phyloP scores from a whole-genome alignment of 2,888 invertebrate species.

The Kryphioiulus occultus region DNA sequence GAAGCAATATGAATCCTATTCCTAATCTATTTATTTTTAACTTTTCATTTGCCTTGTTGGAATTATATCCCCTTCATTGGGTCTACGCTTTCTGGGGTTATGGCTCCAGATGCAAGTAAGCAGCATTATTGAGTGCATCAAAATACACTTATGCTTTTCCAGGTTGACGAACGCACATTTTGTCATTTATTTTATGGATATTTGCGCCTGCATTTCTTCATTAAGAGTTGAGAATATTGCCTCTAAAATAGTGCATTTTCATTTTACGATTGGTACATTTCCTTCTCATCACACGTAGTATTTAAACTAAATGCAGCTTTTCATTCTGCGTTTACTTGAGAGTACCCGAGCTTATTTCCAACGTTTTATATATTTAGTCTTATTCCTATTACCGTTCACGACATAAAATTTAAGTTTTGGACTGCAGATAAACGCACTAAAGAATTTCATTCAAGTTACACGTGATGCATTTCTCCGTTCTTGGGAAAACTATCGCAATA shows the following conservation, averaged over 20 bases:
- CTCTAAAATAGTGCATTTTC: slow-evolving; percentile 24
- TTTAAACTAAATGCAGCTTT: not conserved
- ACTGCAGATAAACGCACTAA: slow-evolving; percentile 31
- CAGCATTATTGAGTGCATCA: slow-evolving; percentile 13
- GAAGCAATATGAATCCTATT: not conserved
- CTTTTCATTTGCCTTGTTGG: not conserved
- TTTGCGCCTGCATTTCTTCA: slow-evolving; percentile 25
- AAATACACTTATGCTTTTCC: not conserved
- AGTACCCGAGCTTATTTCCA: not conserved
- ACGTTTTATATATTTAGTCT: not conserved
- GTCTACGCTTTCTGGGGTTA: not conserved
- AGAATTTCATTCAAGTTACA: slow-evolving; percentile 25
- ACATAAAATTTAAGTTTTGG: slow-evolving; percentile 16
- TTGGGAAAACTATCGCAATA: not conserved
- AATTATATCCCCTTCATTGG: not conserved
- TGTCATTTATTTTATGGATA: slow-evolving; percentile 19
- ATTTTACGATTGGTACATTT: slow-evolving; percentile 20
- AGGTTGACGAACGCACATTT: slow-evolving; percentile 32
- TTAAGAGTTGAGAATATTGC: slow-evolving; percentile 24
- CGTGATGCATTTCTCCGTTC: not conserved
- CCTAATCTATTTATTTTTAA: not conserved
- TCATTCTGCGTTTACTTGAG: not conserved
- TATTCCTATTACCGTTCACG: slow-evolving; percentile 2
- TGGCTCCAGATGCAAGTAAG: not conserved
- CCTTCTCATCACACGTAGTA: not conserved